These are phyloP conservation scores for Axea sp. DNA, from an alignment of 2,888 invertebrate genomes.

Conservation along the genomic window DNA sequence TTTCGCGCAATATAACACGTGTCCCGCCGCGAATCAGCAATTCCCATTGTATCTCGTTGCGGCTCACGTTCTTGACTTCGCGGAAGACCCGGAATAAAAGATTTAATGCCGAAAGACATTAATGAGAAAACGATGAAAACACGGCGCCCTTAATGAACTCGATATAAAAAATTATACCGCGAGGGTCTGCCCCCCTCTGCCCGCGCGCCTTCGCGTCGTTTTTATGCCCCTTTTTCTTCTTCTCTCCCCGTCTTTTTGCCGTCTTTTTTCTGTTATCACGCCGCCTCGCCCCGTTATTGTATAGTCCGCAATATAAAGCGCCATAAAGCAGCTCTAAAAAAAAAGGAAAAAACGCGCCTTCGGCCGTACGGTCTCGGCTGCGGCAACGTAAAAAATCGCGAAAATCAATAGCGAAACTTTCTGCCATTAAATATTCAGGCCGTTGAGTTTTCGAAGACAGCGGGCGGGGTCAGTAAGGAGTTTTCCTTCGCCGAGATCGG, in stretches of 20 bases:
- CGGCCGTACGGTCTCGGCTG: slow-evolving; percentile 78
- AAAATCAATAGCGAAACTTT: slow-evolving; percentile 79
- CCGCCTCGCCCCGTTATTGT: slow-evolving; percentile 67
- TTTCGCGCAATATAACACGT: slow-evolving; percentile 21
- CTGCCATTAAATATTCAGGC: slow-evolving; percentile 79
- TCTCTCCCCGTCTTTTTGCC: slow-evolving; percentile 15
- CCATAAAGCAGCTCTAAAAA: slow-evolving; percentile 78
- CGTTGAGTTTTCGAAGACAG: slow-evolving; percentile 74
- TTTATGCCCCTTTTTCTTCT: slow-evolving; percentile 25
- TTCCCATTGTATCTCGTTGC: slow-evolving; percentile 60
- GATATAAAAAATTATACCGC: slow-evolving; percentile 61
- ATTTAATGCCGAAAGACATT: slow-evolving; percentile 73
- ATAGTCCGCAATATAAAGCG: slow-evolving; percentile 70
- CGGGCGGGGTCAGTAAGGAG: too few relatives aligned
- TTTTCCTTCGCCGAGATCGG: background rate
- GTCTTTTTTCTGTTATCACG: slow-evolving; percentile 67
- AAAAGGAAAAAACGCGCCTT: slow-evolving; percentile 78
- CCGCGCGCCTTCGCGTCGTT: background rate
- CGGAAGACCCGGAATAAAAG: slow-evolving; percentile 71
- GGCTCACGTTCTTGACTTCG: slow-evolving; percentile 59
- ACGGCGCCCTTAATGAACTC: slow-evolving; percentile 64
- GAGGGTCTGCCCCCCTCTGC: slow-evolving; percentile 3
- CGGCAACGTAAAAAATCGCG: slow-evolving; percentile 79
- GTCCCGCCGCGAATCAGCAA: slow-evolving; percentile 60
- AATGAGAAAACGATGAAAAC: slow-evolving; percentile 61